Evolutionary conservation across 2,888 invertebrate species (phyloP), one percentile per base, ranked within the genome.

Genomic region (Philereme vetulata): DNA sequence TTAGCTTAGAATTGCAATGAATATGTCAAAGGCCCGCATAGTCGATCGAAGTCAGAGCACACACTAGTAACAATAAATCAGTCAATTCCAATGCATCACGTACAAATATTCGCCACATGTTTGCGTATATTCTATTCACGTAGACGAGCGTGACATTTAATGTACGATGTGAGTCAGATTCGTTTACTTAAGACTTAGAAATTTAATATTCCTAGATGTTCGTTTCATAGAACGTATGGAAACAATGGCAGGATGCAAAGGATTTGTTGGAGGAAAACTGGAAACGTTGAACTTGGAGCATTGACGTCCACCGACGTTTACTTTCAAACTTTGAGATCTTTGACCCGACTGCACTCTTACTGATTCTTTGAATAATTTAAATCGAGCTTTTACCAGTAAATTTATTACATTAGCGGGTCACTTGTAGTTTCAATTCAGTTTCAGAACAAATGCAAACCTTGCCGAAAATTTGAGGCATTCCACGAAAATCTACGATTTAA

Each of bases 161-260:
- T 46, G 52, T 56, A 44, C 59, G 63, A 57, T 66, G 69, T 78
- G 79, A 76, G 66, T 76, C 74, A 73, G 65, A 49, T 50, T 61
- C 52, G 65, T 75, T 77, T 78, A 78, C 79, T 75, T 71, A 60
- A 77, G 66, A 63, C 71, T 58, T 67, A 71, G 70, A 74, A 76
- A 74, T 76, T 72, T 69, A 57, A 54, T 66, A 68, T 68, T 64
- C 68, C 57, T 66, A 62, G 61, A 57, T 53, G 56, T 38, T 44
- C 51, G 40, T 9, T 69, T 62, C 66, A 47, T 45, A 55, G 67
- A 62, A 64, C 46, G 35, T 49, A 11, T 46, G 56, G 47, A 55
- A 48, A 58, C 42, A 55, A 58, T 51, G 51, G 46, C 55, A 60
- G 59, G 62, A 65, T 56, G 56, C 52, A 45, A 10, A 47, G 50